Base-by-base conservation (phyloP, 2,797 vertebrate species). In the Tenualosa thibaudeaui region DNA sequence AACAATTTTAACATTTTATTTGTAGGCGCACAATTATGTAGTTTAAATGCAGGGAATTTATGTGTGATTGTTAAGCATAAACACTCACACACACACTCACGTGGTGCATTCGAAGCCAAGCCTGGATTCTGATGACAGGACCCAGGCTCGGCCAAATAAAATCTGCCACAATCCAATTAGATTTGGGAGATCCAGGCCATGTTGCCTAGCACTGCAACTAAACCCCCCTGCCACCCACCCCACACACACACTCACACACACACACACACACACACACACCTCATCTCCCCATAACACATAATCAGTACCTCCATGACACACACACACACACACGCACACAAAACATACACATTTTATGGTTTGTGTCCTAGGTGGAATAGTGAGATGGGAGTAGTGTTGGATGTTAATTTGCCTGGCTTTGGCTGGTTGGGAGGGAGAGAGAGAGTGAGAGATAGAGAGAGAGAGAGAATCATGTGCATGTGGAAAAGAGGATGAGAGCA, bases 111-210 rank as follows among this genome's bases (percentile, higher is more conserved):
- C 90, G 90, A 90, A 94, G 93, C 93, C 93, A 94, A 92, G 90
- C 93, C 94, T 94, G 93, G 94, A 96, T 91, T 90, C 68, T 89
- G 94, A 95, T 96, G 94, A 95, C 94, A 94, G 94, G 93, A 93
- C 92, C 91, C 90, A 92, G 93, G 92, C 89, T 90, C 86, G 90
- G 94, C 93, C 94, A 95, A 95, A 95, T 93, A 93, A 94, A 95
- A 94, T 94, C 93, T 90, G 91, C 93, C 89, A 90, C 93, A 95
- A 95, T 95, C 95, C 95, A 95, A 95, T 96, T 96, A 95, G 90
- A 92, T 91, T 89, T 88, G 75, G 50, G 81, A 83, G 86, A 88
- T 83, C 86, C 84, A 50, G 49, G 84, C 86, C 88, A 82, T 84
- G 90, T 89, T 83, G 83, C 91, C 93, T 90, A 90, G 92, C 89